phyloP scores from a whole-genome alignment of 2,797 vertebrate genomes.

The Chloroceryle amazona region DNA sequence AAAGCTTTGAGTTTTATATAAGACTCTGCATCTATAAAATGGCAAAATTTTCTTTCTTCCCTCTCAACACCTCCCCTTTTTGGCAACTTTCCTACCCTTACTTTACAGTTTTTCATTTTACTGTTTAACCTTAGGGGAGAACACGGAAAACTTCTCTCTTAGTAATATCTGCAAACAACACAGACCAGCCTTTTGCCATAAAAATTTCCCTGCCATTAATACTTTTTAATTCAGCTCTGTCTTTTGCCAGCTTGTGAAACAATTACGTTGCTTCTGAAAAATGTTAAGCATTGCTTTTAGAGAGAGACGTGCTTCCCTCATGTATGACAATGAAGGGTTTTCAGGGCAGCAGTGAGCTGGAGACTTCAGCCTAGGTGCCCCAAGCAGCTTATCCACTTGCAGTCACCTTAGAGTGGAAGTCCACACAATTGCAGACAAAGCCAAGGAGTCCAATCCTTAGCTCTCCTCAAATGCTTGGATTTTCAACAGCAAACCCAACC shows the following conservation, averaged over 20 bases:
- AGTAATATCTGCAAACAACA: slow-evolving; percentile 19
- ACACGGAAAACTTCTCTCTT: slow-evolving; percentile 3
- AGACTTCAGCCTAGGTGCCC: not conserved
- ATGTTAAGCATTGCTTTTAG: slow-evolving; percentile 16
- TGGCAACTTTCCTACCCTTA: slow-evolving; percentile 31
- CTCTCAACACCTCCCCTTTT: slow-evolving; percentile 34
- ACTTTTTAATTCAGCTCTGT: slow-evolving; percentile 55
- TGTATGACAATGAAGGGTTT: not conserved
- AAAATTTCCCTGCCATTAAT: slow-evolving; percentile 42
- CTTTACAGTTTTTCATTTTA: slow-evolving; percentile 56
- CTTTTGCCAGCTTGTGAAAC: slow-evolving; percentile 50
- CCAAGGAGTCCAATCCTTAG: not conserved
- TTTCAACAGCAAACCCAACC: not conserved
- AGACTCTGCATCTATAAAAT: slow-evolving; percentile 41
- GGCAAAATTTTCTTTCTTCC: not conserved
- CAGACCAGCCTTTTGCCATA: slow-evolving; percentile 15
- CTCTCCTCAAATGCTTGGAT: not conserved
- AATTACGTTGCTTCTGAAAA: slow-evolving; percentile 46
- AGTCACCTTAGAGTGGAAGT: not conserved
- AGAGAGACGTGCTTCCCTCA: slow-evolving; percentile 2
- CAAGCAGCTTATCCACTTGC: not conserved
- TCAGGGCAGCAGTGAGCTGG: not conserved
- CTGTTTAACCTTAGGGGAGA: slow-evolving; percentile 45
- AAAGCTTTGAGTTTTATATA: slow-evolving; percentile 45
- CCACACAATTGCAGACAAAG: not conserved